Evolutionary conservation across 2,888 invertebrate genomes (phyloP).

Genomic region (Catocala nupta): DNA sequence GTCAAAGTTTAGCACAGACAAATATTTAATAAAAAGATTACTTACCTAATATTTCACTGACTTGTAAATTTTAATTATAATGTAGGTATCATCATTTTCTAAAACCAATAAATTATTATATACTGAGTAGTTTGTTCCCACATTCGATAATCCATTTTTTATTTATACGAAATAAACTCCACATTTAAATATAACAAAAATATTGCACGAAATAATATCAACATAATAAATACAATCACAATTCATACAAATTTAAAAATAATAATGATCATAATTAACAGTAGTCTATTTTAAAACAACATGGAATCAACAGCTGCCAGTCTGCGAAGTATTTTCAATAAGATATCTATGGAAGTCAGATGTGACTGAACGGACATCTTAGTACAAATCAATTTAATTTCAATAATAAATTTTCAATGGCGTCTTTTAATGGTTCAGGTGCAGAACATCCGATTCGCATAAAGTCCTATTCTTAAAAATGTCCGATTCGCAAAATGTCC

Average conservation of each 20-base stretch:
- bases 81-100: background rate
- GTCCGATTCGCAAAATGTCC: too few relatives aligned
- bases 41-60: background rate
- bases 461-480: too few relatives aligned
- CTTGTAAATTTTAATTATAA: conserved; percentile 12
- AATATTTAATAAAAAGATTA: too few relatives aligned
- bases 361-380: background rate
- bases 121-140: conserved; percentile 48
- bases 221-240: conserved; percentile 55
- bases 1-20: too few relatives aligned
- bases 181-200: conserved; percentile 38
- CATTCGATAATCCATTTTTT: conserved; percentile 32
- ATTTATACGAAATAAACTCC: conserved; percentile 35
- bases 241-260: conserved; percentile 39
- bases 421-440: too few relatives aligned
- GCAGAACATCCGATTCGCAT: too few relatives aligned
- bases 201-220: conserved; percentile 42
- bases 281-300: conserved; percentile 26
- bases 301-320: conserved; percentile 30
- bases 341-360: conserved; percentile 1
- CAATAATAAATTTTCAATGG: conserved; percentile 15
- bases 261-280: conserved; percentile 46
- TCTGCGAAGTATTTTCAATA: conserved; percentile 3
- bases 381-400: conserved; percentile 9
- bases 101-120: conserved; percentile 19